A percentile compares a stretch with the other conserved stretches of the same genome.
These are phyloP conservation scores for Allolobophora icterica DNA, from an alignment of 2,888 invertebrate species.

Conservation along the genomic window DNA sequence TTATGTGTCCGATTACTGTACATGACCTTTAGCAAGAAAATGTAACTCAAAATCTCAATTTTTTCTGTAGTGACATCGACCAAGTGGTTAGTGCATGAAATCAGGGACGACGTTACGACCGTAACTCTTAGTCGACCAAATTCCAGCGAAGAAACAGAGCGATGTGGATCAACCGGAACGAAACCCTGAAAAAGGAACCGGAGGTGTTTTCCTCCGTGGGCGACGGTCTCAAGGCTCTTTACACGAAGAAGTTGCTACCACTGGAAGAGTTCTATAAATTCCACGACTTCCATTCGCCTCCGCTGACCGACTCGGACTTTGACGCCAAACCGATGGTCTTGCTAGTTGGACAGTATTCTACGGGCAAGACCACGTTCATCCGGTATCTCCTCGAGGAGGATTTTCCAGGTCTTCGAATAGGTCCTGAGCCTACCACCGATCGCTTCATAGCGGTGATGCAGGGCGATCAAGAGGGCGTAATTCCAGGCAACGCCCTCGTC, in stretches of 20 bases:
- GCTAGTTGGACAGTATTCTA: constrained; percentile 95
- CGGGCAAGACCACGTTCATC: constrained; percentile 77
- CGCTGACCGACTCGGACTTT: constrained; percentile 85
- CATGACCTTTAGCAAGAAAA: not conserved
- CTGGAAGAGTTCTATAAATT: constrained; percentile 65
- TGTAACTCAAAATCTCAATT: not conserved
- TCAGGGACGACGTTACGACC: not conserved
- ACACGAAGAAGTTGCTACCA: constrained; percentile 54
- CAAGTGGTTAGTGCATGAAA: not conserved
- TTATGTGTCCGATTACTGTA: not conserved
- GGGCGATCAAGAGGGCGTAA: constrained; percentile 81
- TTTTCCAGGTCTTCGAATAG: constrained; percentile 96
- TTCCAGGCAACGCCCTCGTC: constrained; percentile 96
- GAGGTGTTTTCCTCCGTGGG: constrained; percentile 81
- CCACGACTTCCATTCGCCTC: constrained; percentile 67
- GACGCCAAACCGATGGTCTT: constrained; percentile 98
- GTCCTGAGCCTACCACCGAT: constrained; percentile 99
- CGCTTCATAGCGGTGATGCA: constrained; percentile 97
- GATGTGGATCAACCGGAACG: constrained; percentile 48
- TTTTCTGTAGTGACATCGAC: not conserved
- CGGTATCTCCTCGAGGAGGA: constrained; percentile 81
- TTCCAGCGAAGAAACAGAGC: not conserved
- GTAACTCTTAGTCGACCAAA: not conserved
- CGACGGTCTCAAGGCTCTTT: constrained; percentile 84
- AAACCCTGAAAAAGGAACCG: constrained; percentile 62